A percentile compares a stretch with the other conserved stretches of the same genome.
Evolutionary conservation across 1,140 invertebrate species (phyloP).

Genomic region (Oedothorax gibbosus): DNA sequence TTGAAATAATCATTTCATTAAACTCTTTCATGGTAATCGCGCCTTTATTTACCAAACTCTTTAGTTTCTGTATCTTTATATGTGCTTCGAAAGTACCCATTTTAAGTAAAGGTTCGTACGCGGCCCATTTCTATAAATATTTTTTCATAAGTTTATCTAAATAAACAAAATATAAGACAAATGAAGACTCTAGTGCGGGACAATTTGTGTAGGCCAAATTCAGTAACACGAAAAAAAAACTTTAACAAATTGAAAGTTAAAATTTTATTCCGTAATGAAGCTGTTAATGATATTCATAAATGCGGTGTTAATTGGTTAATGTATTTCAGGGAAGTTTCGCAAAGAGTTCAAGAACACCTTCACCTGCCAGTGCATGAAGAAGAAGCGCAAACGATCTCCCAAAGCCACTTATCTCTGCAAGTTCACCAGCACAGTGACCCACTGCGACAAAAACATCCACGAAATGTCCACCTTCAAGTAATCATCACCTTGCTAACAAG

Average conservation of each 20-base stretch:
- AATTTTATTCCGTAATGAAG: not conserved
- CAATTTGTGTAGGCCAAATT: too few species aligned
- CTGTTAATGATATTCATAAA: not conserved
- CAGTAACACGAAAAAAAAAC: not conserved
- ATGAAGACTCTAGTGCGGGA: too few species aligned
- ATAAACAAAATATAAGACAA: too few species aligned
- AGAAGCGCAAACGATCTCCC: not conserved
- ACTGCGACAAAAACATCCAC: conserved; percentile 39
- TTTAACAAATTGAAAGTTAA: not conserved
- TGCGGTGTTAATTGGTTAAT: not conserved
- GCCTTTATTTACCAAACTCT: too few species aligned
- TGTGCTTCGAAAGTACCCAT: too few species aligned
- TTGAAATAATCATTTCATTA: too few species aligned
- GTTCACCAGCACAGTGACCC: conserved; percentile 42
- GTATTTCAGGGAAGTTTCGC: conserved; percentile 48
- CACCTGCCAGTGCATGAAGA: conserved; percentile 42
- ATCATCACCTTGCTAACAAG: not conserved
- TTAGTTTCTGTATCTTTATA: too few species aligned
- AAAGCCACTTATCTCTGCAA: conserved; percentile 31
- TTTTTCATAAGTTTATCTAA: too few species aligned
- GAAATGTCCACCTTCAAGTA: conserved; percentile 33
- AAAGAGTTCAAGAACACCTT: conserved; percentile 59
- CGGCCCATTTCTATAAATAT: too few species aligned
- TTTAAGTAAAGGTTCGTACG: too few species aligned
- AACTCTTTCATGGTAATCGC: too few species aligned